These are phyloP conservation scores for Anas georgica DNA, from an alignment of 2,797 vertebrate genomes.

Conservation along the genomic window DNA sequence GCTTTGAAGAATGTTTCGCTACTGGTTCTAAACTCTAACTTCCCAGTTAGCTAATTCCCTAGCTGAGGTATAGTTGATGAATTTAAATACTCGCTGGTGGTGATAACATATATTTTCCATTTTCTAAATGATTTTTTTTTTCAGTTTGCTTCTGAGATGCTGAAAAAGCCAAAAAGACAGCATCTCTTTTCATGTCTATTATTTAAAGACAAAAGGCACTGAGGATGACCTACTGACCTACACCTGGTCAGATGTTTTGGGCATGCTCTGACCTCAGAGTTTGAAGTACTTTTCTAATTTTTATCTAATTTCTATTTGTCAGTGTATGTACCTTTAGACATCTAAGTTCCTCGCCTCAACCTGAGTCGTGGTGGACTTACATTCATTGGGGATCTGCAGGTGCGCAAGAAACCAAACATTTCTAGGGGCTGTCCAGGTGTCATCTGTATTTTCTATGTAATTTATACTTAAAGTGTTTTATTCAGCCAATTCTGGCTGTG, in stretches of 20 bases:
- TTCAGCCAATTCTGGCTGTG: neutral
- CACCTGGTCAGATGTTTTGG: neutral
- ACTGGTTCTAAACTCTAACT: neutral
- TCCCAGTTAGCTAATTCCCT: neutral
- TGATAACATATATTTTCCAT: fast-evolving
- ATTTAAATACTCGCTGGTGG: neutral
- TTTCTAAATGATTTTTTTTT: neutral
- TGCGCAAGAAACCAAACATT: neutral
- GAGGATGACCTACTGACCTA: neutral
- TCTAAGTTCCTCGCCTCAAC: neutral
- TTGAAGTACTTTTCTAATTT: neutral
- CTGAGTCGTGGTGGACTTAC: neutral
- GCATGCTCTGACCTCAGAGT: neutral
- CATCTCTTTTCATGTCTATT: neutral
- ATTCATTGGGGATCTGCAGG: neutral
- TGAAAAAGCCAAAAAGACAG: neutral
- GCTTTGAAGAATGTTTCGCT: fast-evolving
- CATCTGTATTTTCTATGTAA: neutral
- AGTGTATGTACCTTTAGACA: too few species aligned
- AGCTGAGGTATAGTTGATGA: neutral
- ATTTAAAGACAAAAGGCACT: neutral
- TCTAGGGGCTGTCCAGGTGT: neutral
- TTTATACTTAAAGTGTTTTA: neutral
- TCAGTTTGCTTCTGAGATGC: neutral
- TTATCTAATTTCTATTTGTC: neutral